Evolutionary conservation across 2,888 invertebrate species (phyloP), one percentile per base, ranked within the genome.

Genomic region (Mimas tiliae): DNA sequence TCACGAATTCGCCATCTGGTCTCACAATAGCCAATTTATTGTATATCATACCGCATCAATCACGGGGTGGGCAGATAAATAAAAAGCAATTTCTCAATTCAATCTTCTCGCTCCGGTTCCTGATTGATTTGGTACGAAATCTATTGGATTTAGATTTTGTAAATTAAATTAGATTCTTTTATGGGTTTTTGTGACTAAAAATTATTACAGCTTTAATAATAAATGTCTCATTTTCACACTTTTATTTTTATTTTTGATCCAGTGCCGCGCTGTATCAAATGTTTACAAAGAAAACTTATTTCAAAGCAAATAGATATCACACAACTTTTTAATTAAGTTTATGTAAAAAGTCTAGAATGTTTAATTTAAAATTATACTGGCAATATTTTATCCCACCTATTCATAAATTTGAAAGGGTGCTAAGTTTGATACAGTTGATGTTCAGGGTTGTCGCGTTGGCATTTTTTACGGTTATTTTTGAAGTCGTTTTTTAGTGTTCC

Each of bases 11-110:
- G 9, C 9, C 42, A 42, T 42, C 42, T 58, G 58, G 38, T n/a
- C 38, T 42, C 42, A 42, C 58, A 58, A 58, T 58, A 42, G 58
- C 38, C 58, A 58, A 58, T 58, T 58, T 58, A 58, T 19, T 19
- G 42, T 58, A 33, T 19, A 19, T 58, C 42, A 58, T 9, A 42
- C 42, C 58, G 58, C 42, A 42, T 58, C 58, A 42, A 58, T 58
- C 58, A 19, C 42, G 19, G 58, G 38, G 58, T 58, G 19, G 58
- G 42, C 42, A 58, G 42, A 58, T 19, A 42, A 58, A 58, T 58
- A 58, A 58, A 58, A 58, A 58, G 19, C 42, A 58, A 58, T 42
- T 58, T 42, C 42, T 16, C 34, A 33, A 42, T 42, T 42, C 42
- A 19, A 12, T 58, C 38, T 38, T 16, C 58, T 38, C 8, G 9